Conservation (phyloP, 2,797 vertebrate genomes). For the Sebastes diploproa region DNA sequence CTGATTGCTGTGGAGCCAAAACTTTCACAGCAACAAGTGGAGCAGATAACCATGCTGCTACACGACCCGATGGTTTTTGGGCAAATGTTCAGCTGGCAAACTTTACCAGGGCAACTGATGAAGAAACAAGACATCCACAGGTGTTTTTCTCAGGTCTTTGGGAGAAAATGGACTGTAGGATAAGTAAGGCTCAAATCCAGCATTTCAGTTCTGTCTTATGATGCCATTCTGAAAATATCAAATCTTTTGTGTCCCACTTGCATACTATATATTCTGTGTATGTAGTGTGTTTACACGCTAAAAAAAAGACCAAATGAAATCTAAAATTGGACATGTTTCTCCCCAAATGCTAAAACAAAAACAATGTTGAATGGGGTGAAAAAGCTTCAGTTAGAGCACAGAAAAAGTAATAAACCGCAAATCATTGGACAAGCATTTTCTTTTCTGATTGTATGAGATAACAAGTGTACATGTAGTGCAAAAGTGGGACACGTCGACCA, state of each 20-base stretch:
- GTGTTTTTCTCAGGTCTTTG: neutral
- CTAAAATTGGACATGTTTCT: neutral
- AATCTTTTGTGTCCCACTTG: slow-evolving; percentile 21
- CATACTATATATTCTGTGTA: neutral
- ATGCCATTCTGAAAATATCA: slow-evolving; percentile 17
- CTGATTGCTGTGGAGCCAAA: neutral
- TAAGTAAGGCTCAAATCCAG: slow-evolving; percentile 67
- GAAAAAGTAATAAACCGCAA: neutral
- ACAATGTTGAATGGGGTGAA: neutral
- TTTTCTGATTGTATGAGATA: neutral
- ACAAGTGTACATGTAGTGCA: neutral
- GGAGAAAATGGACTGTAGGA: neutral
- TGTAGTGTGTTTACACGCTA: neutral
- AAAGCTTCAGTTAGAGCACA: neutral
- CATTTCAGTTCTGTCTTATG: slow-evolving; percentile 43
- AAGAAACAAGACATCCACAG: neutral
- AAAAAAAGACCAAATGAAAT: neutral
- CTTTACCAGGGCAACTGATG: neutral
- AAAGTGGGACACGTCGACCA: slow-evolving; percentile 29
- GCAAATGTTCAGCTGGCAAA: slow-evolving; percentile 1
- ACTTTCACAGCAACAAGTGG: neutral
- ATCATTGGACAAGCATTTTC: neutral
- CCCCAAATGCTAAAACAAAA: neutral
- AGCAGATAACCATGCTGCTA: neutral
- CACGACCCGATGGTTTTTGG: neutral